phyloP scores from a whole-genome alignment of 2,797 vertebrate species.

The Anas capensis region DNA sequence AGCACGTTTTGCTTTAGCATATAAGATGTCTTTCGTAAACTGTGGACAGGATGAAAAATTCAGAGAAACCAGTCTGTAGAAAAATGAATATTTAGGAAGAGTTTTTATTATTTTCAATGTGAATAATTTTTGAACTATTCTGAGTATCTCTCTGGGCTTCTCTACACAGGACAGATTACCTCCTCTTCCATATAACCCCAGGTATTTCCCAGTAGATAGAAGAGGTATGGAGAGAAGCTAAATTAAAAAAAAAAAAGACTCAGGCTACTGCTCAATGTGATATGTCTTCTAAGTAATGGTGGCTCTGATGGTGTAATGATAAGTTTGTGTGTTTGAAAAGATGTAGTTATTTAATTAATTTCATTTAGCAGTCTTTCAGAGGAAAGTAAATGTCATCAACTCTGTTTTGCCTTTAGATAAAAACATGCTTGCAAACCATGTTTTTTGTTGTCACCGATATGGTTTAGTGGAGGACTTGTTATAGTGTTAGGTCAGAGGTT shows the following conservation, averaged over 20 bases:
- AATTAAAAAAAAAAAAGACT: not conserved
- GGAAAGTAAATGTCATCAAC: not conserved
- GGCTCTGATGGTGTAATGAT: not conserved
- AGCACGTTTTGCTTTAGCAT: conserved; percentile 59
- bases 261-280: not conserved
- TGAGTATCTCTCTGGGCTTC: not conserved
- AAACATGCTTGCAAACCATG: not conserved
- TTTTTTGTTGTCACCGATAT: not conserved
- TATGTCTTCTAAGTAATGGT: not conserved
- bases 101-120: not conserved
- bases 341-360: not conserved
- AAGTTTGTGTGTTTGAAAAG: not conserved
- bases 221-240: not conserved
- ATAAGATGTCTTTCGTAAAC: conserved; percentile 54
- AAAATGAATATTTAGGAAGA: not conserved
- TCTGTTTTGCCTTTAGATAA: not conserved
- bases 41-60: conserved; percentile 59
- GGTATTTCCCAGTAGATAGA: not conserved
- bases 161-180: not conserved
- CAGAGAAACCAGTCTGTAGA: conserved; percentile 47
- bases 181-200: not conserved
- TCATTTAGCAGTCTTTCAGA: not conserved
- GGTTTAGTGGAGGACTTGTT: no score
- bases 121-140: not conserved
- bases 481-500: no score